Base-by-base conservation (phyloP, 2,797 vertebrate genomes). In the Hippoglossus hippoglossus region DNA sequence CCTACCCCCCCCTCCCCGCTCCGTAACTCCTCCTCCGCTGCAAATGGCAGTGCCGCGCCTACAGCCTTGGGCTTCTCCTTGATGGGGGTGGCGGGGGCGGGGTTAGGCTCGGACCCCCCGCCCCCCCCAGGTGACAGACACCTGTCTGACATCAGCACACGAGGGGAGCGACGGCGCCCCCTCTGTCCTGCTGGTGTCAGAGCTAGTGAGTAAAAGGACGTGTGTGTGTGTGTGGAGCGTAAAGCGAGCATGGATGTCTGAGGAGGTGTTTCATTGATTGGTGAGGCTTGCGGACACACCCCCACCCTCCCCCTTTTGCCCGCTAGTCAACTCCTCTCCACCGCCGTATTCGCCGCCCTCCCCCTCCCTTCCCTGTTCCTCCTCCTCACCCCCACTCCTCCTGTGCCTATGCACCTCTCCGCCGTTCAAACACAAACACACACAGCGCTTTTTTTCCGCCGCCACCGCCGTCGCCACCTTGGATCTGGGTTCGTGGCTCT, bases 261-360 rank as follows among this genome's bases (percentile, higher is more conserved):
- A 28, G 34, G 55, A 70, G 57, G 64, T 67, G 65, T 85, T 79
- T 70, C 46, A 76, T 64, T 83, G 81, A 80, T 74, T 74, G 63
- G 67, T 85, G 63, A 93, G 79, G 87, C 89, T 92, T 91, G 75
- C 67, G 80, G 87, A 86, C 79, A 72, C 67, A 6, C 73, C 36
- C 78, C 64, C 56, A 24, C 83, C 71, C 53, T 41, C 57, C 44
- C 76, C 58, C 71, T 41, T 72, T 77, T 67, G 80, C 81, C 89
- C 86, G 81, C 88, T 80, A 78, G 87, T 79, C 77, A 79, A 87
- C 83, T 82, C 81, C 81, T 78, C 71, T 86, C 77, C 83, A 87
- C 85, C 92, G 89, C 92, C 92, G 89, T 90, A 80, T 80, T 91
- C 92, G 91, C 93, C 91, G 89, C 82, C 89, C 79, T 74, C 53